Percentiles rank a stretch among this genome's conserved stretches.
Evolutionary conservation across 2,797 vertebrate genomes (phyloP).

Genomic region (Silurus aristotelis): DNA sequence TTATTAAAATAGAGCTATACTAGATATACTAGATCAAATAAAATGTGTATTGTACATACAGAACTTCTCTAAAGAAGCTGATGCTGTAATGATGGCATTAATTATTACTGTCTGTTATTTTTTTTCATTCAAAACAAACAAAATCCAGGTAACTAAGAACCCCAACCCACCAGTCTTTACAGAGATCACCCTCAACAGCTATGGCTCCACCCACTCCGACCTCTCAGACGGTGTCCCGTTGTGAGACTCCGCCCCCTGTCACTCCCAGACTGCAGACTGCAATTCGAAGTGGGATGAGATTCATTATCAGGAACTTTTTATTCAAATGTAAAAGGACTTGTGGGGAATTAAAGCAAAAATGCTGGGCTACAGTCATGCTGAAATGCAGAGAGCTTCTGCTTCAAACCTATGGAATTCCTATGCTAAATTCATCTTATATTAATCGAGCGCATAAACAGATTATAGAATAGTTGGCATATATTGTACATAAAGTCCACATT

Average conservation of each 20-base stretch:
- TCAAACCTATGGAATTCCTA: not conserved
- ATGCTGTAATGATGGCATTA: not conserved
- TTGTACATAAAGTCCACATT: not conserved
- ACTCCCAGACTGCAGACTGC: not conserved
- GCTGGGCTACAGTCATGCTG: not conserved
- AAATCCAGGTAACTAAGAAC: slow-evolving; percentile 65
- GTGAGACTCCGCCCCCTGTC: slow-evolving; percentile 52
- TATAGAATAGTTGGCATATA: not conserved
- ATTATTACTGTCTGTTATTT: not conserved
- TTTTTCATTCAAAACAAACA: not conserved
- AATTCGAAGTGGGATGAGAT: not conserved
- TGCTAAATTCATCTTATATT: not conserved
- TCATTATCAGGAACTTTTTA: slow-evolving; percentile 9
- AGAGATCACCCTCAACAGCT: slow-evolving; percentile 72
- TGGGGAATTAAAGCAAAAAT: not conserved
- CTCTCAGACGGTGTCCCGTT: slow-evolving; percentile 78
- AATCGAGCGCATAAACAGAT: not conserved
- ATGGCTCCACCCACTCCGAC: slow-evolving; percentile 76
- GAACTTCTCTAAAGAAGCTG: too few relatives aligned
- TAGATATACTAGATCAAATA: too few relatives aligned
- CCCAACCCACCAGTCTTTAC: slow-evolving; percentile 58
- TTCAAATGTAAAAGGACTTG: slow-evolving; percentile 4
- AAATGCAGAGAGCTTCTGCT: slow-evolving; percentile 15
- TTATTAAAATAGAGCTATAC: too few relatives aligned
- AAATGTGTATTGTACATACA: too few relatives aligned